These are phyloP conservation scores for Ips nitidus DNA, from an alignment of 1,140 invertebrate species.

Conservation along the genomic window DNA sequence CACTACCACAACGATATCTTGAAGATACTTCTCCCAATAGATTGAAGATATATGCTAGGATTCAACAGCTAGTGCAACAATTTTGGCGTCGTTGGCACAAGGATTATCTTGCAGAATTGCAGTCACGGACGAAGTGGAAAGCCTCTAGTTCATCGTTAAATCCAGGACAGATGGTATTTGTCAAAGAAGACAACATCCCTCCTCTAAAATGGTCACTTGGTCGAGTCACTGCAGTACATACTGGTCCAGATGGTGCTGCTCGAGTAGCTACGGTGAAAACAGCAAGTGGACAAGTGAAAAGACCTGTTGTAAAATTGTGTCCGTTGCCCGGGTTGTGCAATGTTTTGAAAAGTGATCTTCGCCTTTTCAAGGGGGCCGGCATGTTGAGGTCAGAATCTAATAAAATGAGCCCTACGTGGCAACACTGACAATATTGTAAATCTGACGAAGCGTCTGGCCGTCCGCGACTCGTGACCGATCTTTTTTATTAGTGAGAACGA, in stretches of 20 bases:
- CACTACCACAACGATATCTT: constrained; percentile 45
- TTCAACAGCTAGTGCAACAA: constrained; percentile 40
- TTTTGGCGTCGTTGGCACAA: constrained; percentile 43
- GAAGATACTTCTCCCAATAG: constrained; percentile 26
- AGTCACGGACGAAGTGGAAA: constrained; percentile 37
- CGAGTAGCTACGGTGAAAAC: constrained; percentile 49
- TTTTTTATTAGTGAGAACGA: too few species aligned
- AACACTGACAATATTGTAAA: neutral
- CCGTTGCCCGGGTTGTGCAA: constrained; percentile 11
- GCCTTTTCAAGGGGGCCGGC: constrained; percentile 12
- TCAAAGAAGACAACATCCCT: constrained; percentile 38
- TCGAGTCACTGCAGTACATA: constrained; percentile 45
- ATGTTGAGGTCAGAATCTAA: constrained; percentile 4
- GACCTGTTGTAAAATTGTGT: constrained; percentile 23
- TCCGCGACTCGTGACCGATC: too few species aligned
- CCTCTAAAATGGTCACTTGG: constrained; percentile 44
- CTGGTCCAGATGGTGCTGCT: constrained; percentile 46
- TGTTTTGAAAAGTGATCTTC: constrained; percentile 9
- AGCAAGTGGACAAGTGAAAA: constrained; percentile 16
- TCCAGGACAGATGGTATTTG: constrained; percentile 33
- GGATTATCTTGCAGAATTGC: constrained; percentile 41
- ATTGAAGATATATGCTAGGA: constrained; percentile 36
- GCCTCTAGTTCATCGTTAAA: neutral
- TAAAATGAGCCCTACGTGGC: constrained; percentile 3
- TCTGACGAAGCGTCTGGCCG: too few species aligned